Conservation (phyloP, 2,888 invertebrate species). For the Apoda limacodes region DNA sequence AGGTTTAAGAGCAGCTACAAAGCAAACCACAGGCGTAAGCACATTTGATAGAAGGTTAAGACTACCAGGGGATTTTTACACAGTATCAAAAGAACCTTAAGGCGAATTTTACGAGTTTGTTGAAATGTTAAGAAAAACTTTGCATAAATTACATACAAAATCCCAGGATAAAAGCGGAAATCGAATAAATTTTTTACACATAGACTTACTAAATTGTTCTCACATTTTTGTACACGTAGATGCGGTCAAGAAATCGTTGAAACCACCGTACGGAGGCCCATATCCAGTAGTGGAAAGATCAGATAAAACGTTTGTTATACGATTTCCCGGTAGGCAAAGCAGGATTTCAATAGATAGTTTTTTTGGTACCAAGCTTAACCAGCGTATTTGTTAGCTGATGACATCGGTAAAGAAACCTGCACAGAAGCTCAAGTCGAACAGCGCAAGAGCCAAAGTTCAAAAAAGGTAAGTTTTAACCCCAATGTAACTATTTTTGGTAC, state of each 20-base stretch:
- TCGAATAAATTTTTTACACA: conserved; percentile 1
- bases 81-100: too few relatives aligned
- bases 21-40: conserved; percentile 1
- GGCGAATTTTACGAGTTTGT: too few relatives aligned
- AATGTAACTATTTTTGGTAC: too few relatives aligned
- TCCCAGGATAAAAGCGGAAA: conserved; percentile 1
- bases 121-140: background rate
- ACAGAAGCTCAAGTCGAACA: too few relatives aligned
- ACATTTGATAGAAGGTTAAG: conserved; percentile 6
- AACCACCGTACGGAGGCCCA: conserved; percentile 10
- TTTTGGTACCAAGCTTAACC: too few relatives aligned
- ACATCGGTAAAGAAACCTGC: too few relatives aligned
- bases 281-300: conserved; percentile 6
- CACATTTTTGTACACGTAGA: conserved; percentile 9
- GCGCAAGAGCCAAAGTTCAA: too few relatives aligned
- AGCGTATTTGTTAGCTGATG: too few relatives aligned
- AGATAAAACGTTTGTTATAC: conserved; percentile 6
- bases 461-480: too few relatives aligned
- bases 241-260: conserved; percentile 6
- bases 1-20: conserved; percentile 5
- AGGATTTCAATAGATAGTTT: conserved; percentile 11
- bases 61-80: conserved; percentile 5
- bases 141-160: background rate
- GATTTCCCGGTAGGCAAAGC: background rate
- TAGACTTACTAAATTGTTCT: conserved; percentile 3